A percentile compares a stretch with the other conserved stretches of the same genome.
Evolutionary conservation across 2,113 vertebrate genomes (phyloP).

Genomic region (Abramis brama): DNA sequence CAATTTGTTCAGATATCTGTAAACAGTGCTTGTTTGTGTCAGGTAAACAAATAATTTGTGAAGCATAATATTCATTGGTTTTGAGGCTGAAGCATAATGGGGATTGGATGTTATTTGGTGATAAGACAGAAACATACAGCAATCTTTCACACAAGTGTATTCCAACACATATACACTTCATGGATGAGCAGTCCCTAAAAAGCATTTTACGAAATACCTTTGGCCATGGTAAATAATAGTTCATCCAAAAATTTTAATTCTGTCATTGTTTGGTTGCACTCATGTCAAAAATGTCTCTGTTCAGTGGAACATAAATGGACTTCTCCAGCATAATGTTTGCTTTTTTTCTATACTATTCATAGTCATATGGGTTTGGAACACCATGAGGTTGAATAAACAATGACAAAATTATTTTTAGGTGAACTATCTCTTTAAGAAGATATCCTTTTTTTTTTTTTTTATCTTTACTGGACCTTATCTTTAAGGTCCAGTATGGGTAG

Average conservation of each 20-base stretch:
- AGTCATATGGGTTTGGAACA: neutral
- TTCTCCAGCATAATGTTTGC: neutral
- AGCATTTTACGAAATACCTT: neutral
- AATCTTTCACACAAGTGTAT: neutral
- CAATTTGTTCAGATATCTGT: slow-evolving; percentile 20
- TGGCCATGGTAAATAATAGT: neutral
- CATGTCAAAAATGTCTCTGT: neutral
- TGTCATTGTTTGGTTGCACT: neutral
- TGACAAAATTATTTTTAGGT: neutral
- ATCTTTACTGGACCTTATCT: neutral
- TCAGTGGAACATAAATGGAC: neutral
- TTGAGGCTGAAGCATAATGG: slow-evolving; percentile 28
- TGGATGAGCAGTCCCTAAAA: neutral
- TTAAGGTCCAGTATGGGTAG: neutral
- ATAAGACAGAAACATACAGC: neutral
- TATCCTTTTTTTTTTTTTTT: neutral
- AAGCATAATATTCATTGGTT: neutral
- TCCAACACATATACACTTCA: neutral
- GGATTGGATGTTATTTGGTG: slow-evolving; percentile 11
- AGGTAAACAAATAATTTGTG: slow-evolving; percentile 6
- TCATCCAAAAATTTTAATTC: neutral
- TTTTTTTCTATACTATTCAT: neutral
- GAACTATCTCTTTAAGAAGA: neutral
- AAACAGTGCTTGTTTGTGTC: slow-evolving; percentile 19
- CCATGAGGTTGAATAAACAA: neutral